A percentile compares a stretch with the other conserved stretches of the same genome.
Conservation (phyloP, 2,797 vertebrate species). For the Channallabes apus region DNA sequence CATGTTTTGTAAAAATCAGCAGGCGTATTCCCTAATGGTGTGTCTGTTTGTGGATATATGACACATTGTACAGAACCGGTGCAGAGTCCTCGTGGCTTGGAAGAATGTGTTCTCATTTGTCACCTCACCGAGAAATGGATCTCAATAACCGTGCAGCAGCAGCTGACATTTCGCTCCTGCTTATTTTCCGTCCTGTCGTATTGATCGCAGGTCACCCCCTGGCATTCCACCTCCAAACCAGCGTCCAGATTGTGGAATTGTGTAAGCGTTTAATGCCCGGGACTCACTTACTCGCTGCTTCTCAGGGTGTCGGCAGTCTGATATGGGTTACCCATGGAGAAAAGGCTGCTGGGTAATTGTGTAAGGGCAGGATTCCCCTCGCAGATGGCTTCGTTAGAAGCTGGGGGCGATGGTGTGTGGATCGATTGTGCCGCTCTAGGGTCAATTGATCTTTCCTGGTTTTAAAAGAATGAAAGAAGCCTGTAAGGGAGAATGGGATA, state of each 20-base stretch:
- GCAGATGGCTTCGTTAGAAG: conserved; percentile 61
- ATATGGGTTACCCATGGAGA: conserved; percentile 48
- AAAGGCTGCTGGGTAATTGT: conserved; percentile 55
- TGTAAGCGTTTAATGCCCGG: conserved; percentile 47
- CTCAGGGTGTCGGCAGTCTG: conserved; percentile 42
- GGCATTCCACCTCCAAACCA: conserved; percentile 27
- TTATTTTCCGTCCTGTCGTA: conserved; percentile 49
- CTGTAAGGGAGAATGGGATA: neutral
- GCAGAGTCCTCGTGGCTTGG: conserved; percentile 8
- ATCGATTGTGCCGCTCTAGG: conserved; percentile 55
- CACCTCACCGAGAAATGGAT: conserved; percentile 42
- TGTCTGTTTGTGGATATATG: conserved; percentile 6
- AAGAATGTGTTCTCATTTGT: conserved; percentile 38
- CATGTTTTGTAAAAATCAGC: neutral
- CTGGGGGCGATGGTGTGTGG: conserved; percentile 43
- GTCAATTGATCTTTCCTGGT: conserved; percentile 54
- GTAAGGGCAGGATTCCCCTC: conserved; percentile 55
- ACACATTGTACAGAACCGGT: conserved; percentile 9
- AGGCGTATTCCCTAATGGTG: neutral
- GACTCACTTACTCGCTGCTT: conserved; percentile 35
- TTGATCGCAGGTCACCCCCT: conserved; percentile 55
- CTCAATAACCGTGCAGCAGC: conserved; percentile 42
- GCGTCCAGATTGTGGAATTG: conserved; percentile 39
- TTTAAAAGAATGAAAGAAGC: conserved; percentile 37
- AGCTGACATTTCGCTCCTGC: conserved; percentile 56